These are phyloP conservation scores for Galerucella nymphaeae DNA, from an alignment of 2,888 invertebrate genomes.

Conservation along the genomic window DNA sequence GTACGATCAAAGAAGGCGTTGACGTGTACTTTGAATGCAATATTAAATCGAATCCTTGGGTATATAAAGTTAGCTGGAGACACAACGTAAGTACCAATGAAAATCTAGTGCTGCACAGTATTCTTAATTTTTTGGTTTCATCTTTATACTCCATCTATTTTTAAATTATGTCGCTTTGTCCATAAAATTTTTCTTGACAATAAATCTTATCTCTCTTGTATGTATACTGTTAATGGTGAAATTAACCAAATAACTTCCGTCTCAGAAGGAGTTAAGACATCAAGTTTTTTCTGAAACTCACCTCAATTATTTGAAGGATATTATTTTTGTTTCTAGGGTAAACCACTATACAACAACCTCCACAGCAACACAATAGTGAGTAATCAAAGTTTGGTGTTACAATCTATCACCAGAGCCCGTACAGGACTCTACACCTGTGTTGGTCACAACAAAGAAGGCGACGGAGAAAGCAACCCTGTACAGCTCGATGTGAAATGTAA, in stretches of 20 bases:
- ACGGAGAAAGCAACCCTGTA: conserved; percentile 87
- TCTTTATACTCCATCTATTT: too few species aligned
- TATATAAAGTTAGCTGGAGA: conserved; percentile 81
- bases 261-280: too few species aligned
- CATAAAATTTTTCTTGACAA: too few species aligned
- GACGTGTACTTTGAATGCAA: conserved; percentile 93
- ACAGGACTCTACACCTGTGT: conserved; percentile 89
- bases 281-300: too few species aligned
- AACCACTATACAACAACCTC: conserved; percentile 81
- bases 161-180: too few species aligned
- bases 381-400: conserved; percentile 90
- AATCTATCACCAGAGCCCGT: conserved; percentile 80
- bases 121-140: too few species aligned
- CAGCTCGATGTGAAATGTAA: conserved; percentile 89
- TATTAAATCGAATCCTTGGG: conserved; percentile 89
- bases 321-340: conserved; percentile 69
- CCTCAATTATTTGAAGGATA: too few species aligned
- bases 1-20: conserved; percentile 85
- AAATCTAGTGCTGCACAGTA: not conserved
- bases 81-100: conserved; percentile 73
- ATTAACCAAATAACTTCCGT: too few species aligned
- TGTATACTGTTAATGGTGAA: too few species aligned
- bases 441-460: conserved; percentile 88
- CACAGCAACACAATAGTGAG: conserved; percentile 85
- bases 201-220: too few species aligned